Evolutionary conservation across 2,113 vertebrate genomes (phyloP).

Genomic region (Struthidea cinerea): DNA sequence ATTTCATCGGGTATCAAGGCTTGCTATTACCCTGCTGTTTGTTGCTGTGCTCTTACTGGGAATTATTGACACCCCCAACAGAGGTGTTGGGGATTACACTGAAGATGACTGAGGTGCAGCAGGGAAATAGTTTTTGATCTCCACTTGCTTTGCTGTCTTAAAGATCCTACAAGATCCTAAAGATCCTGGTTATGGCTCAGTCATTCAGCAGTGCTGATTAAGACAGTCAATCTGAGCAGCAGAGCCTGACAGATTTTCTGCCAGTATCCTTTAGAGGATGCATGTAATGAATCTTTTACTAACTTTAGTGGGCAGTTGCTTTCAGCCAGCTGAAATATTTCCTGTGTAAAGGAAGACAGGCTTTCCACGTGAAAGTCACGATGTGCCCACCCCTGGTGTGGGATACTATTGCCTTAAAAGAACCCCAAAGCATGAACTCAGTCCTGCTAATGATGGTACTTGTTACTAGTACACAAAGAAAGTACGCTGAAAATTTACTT

Average conservation of each 20-base stretch:
- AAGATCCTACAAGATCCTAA: background rate
- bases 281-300: background rate
- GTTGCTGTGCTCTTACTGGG: background rate
- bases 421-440: background rate
- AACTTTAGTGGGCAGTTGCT: background rate
- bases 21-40: constrained; percentile 13
- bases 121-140: background rate
- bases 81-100: background rate
- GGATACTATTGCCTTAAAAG: background rate
- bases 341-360: background rate
- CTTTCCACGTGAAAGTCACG: background rate
- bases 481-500: background rate
- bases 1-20: constrained; percentile 10
- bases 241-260: background rate
- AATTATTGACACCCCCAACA: constrained; percentile 6
- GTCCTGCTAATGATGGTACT: background rate
- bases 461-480: background rate
- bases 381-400: background rate
- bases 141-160: background rate
- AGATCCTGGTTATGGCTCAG: background rate
- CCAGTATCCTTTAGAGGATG: background rate
- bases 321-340: background rate
- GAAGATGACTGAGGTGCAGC: background rate
- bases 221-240: background rate
- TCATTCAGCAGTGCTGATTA: background rate